These are phyloP conservation scores for Pyrrhura leucotis DNA, from an alignment of 2,797 vertebrate genomes.

Conservation along the genomic window DNA sequence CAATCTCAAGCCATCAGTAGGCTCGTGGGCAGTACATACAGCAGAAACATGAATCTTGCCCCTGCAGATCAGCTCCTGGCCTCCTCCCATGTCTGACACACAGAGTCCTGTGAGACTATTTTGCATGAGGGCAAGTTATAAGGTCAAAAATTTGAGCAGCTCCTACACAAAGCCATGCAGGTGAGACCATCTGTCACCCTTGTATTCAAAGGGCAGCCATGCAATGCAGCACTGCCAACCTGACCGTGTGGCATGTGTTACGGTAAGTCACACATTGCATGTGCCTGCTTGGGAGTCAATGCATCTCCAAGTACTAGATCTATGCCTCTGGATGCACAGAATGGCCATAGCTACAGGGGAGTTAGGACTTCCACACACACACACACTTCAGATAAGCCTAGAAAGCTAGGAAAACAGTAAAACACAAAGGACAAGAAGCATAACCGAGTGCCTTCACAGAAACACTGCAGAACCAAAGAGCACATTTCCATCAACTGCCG, in stretches of 20 bases:
- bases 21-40: rapidly evolving
- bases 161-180: rapidly evolving
- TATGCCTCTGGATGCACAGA: neutral
- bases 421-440: neutral
- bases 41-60: neutral
- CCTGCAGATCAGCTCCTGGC: neutral
- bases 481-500: neutral
- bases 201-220: rapidly evolving
- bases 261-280: neutral
- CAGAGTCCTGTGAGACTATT: neutral
- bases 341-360: rapidly evolving
- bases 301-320: rapidly evolving
- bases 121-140: neutral
- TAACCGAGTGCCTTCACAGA: neutral
- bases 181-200: neutral
- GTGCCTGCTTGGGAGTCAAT: rapidly evolving
- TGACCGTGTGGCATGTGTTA: rapidly evolving
- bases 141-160: neutral
- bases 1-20: neutral
- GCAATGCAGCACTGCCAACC: neutral
- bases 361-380: rapidly evolving
- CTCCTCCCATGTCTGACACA: neutral
- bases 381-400: neutral
- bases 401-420: neutral
- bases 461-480: neutral